Evolutionary conservation across 2,888 invertebrate genomes (phyloP).

Genomic region (Chesias legatella): DNA sequence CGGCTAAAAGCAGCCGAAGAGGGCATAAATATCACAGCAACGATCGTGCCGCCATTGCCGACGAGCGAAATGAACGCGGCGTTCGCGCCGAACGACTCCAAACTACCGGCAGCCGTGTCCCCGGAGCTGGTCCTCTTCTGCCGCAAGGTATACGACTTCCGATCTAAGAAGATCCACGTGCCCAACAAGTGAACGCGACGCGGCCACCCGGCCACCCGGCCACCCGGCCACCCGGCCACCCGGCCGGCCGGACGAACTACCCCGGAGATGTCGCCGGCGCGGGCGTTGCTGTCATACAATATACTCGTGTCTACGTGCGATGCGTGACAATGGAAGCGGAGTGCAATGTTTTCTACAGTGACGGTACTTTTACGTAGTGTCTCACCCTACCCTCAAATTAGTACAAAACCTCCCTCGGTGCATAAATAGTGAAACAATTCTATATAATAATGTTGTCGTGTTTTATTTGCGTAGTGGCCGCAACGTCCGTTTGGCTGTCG

Average conservation of each 20-base stretch:
- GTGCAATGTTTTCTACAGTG: slow-evolving; percentile 15
- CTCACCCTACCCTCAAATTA: slow-evolving; percentile 50
- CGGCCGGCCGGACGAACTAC: slow-evolving; percentile 19
- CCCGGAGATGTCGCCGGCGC: slow-evolving; percentile 16
- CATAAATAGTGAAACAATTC: slow-evolving; percentile 51
- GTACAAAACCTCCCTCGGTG: slow-evolving; percentile 69
- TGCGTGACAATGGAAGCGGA: slow-evolving; percentile 20
- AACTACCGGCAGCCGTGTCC: slow-evolving; percentile 81
- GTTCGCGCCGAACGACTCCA: slow-evolving; percentile 78
- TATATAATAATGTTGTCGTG: slow-evolving; percentile 49
- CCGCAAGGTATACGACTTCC: slow-evolving; percentile 95
- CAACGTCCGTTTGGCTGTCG: slow-evolving; percentile 58
- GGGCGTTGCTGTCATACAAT: no score
- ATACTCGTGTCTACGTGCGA: slow-evolving; percentile 25
- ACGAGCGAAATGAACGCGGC: slow-evolving; percentile 80
- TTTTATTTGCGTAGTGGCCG: slow-evolving; percentile 45
- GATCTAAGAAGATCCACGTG: slow-evolving; percentile 87
- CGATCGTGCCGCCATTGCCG: slow-evolving; percentile 86
- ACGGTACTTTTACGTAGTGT: slow-evolving; percentile 44
- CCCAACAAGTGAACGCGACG: slow-evolving; percentile 62
- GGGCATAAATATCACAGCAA: slow-evolving; percentile 84
- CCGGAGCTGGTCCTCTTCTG: slow-evolving; percentile 96
- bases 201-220: no score
- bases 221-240: no score
- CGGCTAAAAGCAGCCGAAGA: slow-evolving; percentile 89